Conservation (phyloP, 2,797 vertebrate genomes). For the Smutsia gigantea region DNA sequence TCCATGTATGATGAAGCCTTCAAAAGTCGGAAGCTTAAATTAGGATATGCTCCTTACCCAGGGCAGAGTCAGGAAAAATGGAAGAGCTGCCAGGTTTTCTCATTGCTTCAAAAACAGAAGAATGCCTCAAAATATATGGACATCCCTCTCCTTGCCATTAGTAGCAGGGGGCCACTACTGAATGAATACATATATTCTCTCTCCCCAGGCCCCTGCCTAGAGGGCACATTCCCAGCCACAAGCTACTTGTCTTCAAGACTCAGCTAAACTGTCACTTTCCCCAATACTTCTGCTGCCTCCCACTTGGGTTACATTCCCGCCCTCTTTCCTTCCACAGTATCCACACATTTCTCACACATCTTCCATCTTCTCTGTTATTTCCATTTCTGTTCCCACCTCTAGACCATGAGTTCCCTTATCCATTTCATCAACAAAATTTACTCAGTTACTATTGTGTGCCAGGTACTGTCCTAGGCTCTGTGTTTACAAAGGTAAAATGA, state of each 20-base stretch:
- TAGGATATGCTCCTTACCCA: not conserved
- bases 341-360: not conserved
- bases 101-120: not conserved
- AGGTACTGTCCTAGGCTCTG: rapidly evolving
- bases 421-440: not conserved
- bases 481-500: not conserved
- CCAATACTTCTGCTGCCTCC: not conserved
- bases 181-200: too few species aligned
- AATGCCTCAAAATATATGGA: not conserved
- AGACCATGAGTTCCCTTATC: not conserved
- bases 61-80: not conserved
- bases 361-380: not conserved
- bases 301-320: not conserved
- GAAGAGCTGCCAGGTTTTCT: not conserved
- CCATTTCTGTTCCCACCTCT: not conserved
- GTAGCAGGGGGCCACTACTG: too few species aligned
- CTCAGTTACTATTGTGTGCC: not conserved
- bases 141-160: not conserved
- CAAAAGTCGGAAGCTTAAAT: not conserved
- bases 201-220: not conserved
- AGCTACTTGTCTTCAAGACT: not conserved
- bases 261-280: not conserved
- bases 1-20: not conserved
- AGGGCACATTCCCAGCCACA: not conserved
- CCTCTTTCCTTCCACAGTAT: not conserved